Percentiles rank a stretch among this genome's conserved stretches.
Conservation (phyloP, 1,140 invertebrate genomes). For the Conus betulinus region DNA sequence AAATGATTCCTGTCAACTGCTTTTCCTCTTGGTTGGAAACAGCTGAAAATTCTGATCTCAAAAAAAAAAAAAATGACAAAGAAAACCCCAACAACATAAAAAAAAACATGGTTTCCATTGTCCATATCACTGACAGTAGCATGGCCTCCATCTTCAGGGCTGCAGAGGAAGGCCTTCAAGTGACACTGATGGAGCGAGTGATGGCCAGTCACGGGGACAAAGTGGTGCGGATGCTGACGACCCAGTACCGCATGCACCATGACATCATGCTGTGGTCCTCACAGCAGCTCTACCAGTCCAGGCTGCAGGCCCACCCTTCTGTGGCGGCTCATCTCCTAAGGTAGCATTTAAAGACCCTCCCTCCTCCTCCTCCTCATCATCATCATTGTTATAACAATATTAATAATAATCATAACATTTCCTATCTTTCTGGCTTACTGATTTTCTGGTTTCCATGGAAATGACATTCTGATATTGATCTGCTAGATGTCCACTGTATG, state of each 20-base stretch:
- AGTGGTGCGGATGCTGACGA: slow-evolving; percentile 77
- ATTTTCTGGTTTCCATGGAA: too few species aligned
- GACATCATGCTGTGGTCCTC: slow-evolving; percentile 81
- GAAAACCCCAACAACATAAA: too few species aligned
- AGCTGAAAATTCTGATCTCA: too few species aligned
- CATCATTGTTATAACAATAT: too few species aligned
- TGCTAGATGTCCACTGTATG: too few species aligned
- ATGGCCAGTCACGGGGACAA: slow-evolving; percentile 76
- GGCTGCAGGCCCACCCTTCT: slow-evolving; percentile 76
- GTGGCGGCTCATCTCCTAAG: slow-evolving; percentile 79
- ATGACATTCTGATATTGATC: too few species aligned
- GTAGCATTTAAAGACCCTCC: slow-evolving; percentile 47
- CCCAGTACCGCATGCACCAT: slow-evolving; percentile 81
- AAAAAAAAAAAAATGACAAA: too few species aligned
- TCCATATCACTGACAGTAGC: neutral
- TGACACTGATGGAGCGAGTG: slow-evolving; percentile 81
- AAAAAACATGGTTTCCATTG: neutral
- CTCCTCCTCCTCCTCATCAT: too few species aligned
- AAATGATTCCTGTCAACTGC: too few species aligned
- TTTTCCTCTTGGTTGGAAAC: too few species aligned
- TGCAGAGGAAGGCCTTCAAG: slow-evolving; percentile 75
- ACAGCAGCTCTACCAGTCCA: slow-evolving; percentile 76
- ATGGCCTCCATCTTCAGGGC: slow-evolving; percentile 59
- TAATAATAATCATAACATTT: too few species aligned
- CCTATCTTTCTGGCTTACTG: too few species aligned